Base-by-base conservation (phyloP, 2,113 vertebrate species). In the Pimephales promelas region DNA sequence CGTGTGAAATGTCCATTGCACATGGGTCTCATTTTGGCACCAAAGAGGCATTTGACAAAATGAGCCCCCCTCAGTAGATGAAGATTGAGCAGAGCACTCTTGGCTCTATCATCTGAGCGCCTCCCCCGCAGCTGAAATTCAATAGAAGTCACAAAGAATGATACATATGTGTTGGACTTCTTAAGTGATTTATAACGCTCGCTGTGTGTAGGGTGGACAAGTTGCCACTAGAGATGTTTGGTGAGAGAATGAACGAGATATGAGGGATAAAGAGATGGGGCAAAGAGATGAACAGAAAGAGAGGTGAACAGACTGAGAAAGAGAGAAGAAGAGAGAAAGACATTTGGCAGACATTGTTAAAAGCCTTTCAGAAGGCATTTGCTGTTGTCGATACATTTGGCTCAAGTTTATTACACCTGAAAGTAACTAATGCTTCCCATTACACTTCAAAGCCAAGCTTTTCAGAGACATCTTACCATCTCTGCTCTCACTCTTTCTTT, bases 351-450 rank as follows among this genome's bases (percentile, higher is more conserved):
- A 28, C 43, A 81, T 81, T 82, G 71, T 83, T 84, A 87, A 87
- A 87, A 84, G 79, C 86, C 82, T 86, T 73, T 84, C 70, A 84
- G 52, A 86, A 71, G 71, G 82, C 61, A 81, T 84, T 84, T 81
- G 82, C 79, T 66, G 31, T 71, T 87, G 86, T 77, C 57, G 62
- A 84, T 84, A 81, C 43, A 82, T 87, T 66, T 70, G 20, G 72
- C 79, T 71, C 61, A 81, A 77, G 71, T 82, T 84, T 87, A 87
- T 78, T 87, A 84, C 62, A 78, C 79, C 79, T 82, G 81, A 83
- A 83, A 68, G 68, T 80, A 86, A 83, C 66, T 83, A 83, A 83
- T 80, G 70, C 79, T 77, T 70, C 80, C 85, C 76, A 86, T 86
- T 86, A 86, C 85, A 79, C 75, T 86, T 86, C 49, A 86, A 79